Evolutionary conservation across 2,113 vertebrate species (phyloP).

Genomic region (Prietella phreatophila): DNA sequence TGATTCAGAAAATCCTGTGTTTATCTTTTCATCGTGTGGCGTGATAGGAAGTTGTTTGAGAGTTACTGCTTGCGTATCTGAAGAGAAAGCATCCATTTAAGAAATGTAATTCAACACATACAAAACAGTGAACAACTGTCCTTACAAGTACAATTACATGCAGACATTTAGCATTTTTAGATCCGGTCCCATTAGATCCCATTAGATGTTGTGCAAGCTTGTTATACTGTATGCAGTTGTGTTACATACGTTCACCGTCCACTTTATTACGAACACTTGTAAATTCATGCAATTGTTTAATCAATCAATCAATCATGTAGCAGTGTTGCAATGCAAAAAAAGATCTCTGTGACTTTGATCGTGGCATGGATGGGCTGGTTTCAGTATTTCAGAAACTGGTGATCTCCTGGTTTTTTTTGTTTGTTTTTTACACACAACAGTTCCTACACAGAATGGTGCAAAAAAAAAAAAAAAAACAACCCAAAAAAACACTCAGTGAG

Average conservation of each 20-base stretch:
- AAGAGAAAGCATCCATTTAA: conserved; percentile 32
- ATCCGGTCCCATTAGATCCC: not conserved
- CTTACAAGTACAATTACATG: not conserved
- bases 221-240: not conserved
- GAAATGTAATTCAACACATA: not conserved
- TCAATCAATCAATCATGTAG: not conserved
- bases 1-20: conserved; percentile 70
- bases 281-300: not conserved
- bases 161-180: not conserved
- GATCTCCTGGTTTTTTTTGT: not conserved
- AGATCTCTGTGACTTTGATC: not conserved
- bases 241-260: not conserved
- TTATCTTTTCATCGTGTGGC: conserved; percentile 60
- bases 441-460: not conserved
- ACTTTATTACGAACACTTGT: not conserved
- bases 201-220: not conserved
- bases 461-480: not conserved
- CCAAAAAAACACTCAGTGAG: not conserved
- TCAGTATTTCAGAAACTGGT: not conserved
- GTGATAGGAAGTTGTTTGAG: conserved; percentile 64
- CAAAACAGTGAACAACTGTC: not conserved
- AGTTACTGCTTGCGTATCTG: conserved; percentile 63
- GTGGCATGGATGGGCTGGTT: not conserved
- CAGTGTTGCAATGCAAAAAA: not conserved
- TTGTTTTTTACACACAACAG: not conserved